Percentiles rank a stretch among this genome's conserved stretches.
These are phyloP conservation scores for Rafetus swinhoei DNA, from an alignment of 2,113 vertebrate species.

Conservation along the genomic window DNA sequence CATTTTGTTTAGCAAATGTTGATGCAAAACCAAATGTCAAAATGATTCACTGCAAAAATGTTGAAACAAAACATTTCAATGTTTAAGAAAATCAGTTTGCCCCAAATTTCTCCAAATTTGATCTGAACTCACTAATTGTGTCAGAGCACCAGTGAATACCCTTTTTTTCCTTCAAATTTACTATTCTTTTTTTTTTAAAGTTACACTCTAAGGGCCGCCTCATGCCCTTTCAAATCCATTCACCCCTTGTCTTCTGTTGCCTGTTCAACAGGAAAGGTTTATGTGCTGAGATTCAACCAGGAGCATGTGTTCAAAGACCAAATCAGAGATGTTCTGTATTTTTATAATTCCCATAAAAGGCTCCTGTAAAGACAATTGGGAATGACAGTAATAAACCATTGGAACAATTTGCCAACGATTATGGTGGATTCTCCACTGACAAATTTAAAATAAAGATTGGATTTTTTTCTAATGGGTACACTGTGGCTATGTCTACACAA, in stretches of 20 bases:
- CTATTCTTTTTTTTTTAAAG: not conserved
- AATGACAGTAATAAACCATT: not conserved
- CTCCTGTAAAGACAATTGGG: not conserved
- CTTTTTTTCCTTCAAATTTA: not conserved
- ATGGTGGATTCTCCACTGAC: not conserved
- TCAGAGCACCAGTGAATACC: not conserved
- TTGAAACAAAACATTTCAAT: not conserved
- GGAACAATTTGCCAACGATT: not conserved
- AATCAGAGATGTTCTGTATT: not conserved
- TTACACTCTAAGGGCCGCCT: not conserved
- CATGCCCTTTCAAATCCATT: not conserved
- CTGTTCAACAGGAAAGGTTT: not conserved
- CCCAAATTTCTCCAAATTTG: not conserved
- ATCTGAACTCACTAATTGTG: not conserved
- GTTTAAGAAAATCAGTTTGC: not conserved
- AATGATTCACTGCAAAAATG: not conserved
- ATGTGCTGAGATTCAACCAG: not conserved
- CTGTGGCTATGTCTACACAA: not conserved
- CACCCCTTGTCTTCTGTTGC: not conserved
- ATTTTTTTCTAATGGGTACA: not conserved
- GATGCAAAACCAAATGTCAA: not conserved
- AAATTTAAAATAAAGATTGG: not conserved
- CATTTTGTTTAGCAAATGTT: not conserved
- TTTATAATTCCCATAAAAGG: not conserved
- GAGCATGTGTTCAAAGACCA: fast-evolving